A percentile compares a stretch with the other conserved stretches of the same genome.
These are phyloP conservation scores for Zeuzera pyrina DNA, from an alignment of 2,888 invertebrate genomes.

Conservation along the genomic window DNA sequence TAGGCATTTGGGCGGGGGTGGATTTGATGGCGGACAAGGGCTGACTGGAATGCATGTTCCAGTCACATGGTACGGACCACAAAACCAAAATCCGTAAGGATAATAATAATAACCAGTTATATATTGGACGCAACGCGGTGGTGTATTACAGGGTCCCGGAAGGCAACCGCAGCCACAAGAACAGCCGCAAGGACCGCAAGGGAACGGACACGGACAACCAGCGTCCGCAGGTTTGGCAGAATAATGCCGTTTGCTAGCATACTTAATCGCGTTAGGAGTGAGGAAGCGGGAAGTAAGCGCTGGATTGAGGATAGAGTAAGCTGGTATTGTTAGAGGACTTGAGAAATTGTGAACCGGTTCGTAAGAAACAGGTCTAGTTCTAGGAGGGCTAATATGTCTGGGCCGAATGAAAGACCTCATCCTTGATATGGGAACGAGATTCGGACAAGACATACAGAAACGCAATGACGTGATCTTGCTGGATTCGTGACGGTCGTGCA, in stretches of 20 bases:
- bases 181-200: constrained; percentile 33
- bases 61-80: constrained; percentile 49
- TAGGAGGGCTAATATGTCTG: constrained; percentile 21
- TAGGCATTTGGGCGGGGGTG: constrained; percentile 5
- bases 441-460: constrained; percentile 37
- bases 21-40: constrained; percentile 8
- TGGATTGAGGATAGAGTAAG: no score
- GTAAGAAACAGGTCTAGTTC: constrained; percentile 6
- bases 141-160: constrained; percentile 45
- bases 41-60: constrained; percentile 32
- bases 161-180: constrained; percentile 22
- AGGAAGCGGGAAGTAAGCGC: no score
- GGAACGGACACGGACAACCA: constrained; percentile 20
- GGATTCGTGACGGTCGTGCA: constrained; percentile 14
- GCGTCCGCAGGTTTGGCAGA: constrained; percentile 40
- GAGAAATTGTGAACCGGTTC: constrained; percentile 1
- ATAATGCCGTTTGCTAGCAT: no score
- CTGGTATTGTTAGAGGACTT: no score
- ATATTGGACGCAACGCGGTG: constrained; percentile 45
- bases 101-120: constrained; percentile 60
- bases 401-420: constrained; percentile 12
- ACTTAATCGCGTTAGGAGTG: no score
- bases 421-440: constrained; percentile 20
- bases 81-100: constrained; percentile 55
- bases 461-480: constrained; percentile 18